Conservation (phyloP, 2,113 vertebrate genomes). For the Scartelaos histophorus region DNA sequence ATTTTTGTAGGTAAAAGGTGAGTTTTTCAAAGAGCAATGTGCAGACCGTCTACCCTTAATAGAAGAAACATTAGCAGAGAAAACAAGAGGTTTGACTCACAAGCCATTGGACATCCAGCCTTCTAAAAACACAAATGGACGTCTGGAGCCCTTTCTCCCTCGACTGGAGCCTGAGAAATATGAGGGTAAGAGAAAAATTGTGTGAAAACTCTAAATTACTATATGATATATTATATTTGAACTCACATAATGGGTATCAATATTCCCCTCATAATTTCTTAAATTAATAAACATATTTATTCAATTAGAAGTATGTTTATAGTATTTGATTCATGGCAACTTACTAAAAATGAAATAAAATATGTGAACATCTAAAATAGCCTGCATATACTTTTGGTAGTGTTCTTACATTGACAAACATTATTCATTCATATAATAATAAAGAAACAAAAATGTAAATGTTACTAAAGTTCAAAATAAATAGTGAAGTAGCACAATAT, state of each 20-base stretch:
- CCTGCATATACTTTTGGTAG: no score
- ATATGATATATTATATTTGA: no score
- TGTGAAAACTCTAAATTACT: neutral
- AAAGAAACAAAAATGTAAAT: no score
- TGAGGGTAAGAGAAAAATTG: conserved; percentile 18
- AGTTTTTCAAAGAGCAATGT: neutral
- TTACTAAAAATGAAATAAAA: no score
- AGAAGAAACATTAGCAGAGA: neutral
- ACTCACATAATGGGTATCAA: no score
- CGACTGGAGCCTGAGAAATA: conserved; percentile 16
- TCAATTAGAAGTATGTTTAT: neutral
- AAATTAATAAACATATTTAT: neutral
- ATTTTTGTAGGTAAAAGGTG: neutral
- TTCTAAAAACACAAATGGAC: neutral
- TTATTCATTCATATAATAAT: no score
- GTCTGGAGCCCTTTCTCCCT: conserved; percentile 22
- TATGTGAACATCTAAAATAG: no score
- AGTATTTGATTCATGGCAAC: no score
- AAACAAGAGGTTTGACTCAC: neutral
- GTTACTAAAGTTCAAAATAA: no score
- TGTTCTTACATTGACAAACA: no score
- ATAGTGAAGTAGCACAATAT: no score
- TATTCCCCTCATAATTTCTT: no score
- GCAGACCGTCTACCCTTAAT: conserved; percentile 26
- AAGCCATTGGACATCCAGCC: neutral